phyloP scores from a whole-genome alignment of 30 jellyfish, hydroid and myxozoan genomes.

The Hydractinia echinata region DNA sequence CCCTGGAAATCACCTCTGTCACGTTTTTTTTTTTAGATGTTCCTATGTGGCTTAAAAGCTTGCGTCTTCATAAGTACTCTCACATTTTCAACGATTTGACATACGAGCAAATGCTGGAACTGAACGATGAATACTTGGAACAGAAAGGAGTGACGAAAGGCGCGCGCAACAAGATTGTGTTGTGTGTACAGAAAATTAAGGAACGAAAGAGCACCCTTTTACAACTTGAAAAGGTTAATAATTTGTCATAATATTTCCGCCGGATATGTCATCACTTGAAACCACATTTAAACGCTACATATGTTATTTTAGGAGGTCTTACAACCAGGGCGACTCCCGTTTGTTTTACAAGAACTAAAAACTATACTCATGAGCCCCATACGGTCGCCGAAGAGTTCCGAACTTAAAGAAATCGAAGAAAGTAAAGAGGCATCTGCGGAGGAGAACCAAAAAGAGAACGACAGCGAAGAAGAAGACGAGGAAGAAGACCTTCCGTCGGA shows the following conservation, averaged over 20 bases:
- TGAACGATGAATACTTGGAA: conserved; percentile 62
- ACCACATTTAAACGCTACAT: background rate
- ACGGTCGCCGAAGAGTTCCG: conserved; percentile 42
- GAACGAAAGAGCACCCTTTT: conserved; percentile 57
- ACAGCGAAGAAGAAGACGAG: conserved; percentile 49
- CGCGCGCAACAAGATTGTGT: conserved; percentile 81
- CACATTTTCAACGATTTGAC: conserved; percentile 75
- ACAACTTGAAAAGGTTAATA: conserved; percentile 65
- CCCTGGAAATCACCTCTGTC: too few species aligned
- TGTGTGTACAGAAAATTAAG: conserved; percentile 77
- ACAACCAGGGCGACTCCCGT: conserved; percentile 76
- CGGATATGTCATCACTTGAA: too few species aligned
- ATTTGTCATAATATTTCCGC: too few species aligned
- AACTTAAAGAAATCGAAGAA: conserved; percentile 43
- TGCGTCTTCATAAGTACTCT: conserved; percentile 84
- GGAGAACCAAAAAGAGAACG: conserved; percentile 36
- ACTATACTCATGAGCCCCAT: conserved; percentile 85
- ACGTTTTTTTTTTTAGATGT: conserved; percentile 48
- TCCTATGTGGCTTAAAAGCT: conserved; percentile 89
- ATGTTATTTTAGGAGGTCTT: conserved; percentile 61
- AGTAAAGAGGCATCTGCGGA: conserved; percentile 19
- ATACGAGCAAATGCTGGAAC: conserved; percentile 84
- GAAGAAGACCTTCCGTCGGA: conserved; percentile 84
- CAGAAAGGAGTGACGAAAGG: conserved; percentile 89
- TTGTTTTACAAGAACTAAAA: conserved; percentile 79